These are phyloP conservation scores for Sebastes ruberrimus DNA, from an alignment of 2,797 vertebrate genomes.

Conservation along the genomic window DNA sequence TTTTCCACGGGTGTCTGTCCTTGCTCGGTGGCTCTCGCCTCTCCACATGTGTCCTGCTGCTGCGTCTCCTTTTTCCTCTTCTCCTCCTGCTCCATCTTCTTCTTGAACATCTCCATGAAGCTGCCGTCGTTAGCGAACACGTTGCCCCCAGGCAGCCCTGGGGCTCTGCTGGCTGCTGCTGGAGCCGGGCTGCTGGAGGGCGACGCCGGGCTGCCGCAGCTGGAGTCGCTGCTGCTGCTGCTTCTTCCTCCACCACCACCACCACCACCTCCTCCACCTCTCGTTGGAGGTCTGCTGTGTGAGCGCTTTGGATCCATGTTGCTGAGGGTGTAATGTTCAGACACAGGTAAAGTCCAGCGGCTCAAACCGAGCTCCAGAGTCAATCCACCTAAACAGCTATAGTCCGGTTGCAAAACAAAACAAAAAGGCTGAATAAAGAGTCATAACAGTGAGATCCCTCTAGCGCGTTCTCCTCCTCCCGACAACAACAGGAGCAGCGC, in stretches of 20 bases:
- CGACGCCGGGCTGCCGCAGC: constrained; percentile 70
- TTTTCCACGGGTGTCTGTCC: constrained; percentile 77
- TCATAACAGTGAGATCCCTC: neutral
- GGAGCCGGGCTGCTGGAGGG: constrained; percentile 63
- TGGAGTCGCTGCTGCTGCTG: constrained; percentile 66
- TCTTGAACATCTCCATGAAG: constrained; percentile 98
- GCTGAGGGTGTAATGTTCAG: neutral
- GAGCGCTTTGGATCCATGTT: constrained; percentile 68
- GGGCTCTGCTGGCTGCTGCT: constrained; percentile 26
- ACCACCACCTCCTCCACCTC: neutral
- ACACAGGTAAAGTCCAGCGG: neutral
- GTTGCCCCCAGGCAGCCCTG: constrained; percentile 74
- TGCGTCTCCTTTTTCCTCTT: constrained; percentile 82
- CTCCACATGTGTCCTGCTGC: constrained; percentile 75
- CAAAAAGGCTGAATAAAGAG: neutral
- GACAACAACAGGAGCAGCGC: constrained; percentile 55
- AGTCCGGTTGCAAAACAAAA: neutral
- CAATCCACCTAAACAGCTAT: neutral
- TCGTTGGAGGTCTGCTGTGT: constrained; percentile 1
- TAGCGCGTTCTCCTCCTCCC: neutral
- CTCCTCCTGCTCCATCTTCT: constrained; percentile 91
- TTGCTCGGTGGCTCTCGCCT: constrained; percentile 65
- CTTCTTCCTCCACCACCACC: constrained; percentile 1
- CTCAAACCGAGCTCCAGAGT: neutral
- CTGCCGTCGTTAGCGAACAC: constrained; percentile 95